Base-by-base conservation (phyloP, 2,113 vertebrate species). In the Salvelinus alpinus region DNA sequence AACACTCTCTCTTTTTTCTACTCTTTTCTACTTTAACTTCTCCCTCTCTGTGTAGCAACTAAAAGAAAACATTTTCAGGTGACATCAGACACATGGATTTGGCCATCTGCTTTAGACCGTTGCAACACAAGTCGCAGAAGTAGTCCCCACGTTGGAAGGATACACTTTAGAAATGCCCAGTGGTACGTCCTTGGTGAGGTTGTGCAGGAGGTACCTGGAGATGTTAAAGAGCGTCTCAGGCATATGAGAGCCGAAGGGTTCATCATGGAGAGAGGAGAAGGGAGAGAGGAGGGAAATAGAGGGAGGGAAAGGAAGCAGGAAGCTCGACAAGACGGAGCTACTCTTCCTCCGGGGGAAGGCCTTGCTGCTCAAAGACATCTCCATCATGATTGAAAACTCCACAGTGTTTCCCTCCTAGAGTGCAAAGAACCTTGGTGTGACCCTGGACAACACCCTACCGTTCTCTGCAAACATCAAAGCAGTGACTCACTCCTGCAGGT, bases 131-230 rank as follows among this genome's bases (percentile, higher is more conserved):
- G n/a, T 3, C 11, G 0, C 8, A 44, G 38, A 44, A 25, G 64
- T 11, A 8, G 38, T 11, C 38, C 8, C 38, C 38, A 11, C 38
- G 29, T 59, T 31, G 34, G 83, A 95, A 97, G 95, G 97, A 99
- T 99, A 99, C 98, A 99, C 96, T 95, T 99, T 99, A 67, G 96
- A 99, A 89, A 99, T 97, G 71, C 98, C 98, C 86, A 94, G 83
- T 71, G 96, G 96, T 82, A 92, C 92, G 77, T 97, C 94, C 90
- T 96, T 98, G 87, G 94, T 95, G 87, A 99, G 92, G 85, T 96
- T 98, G 92, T 99, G 97, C 84, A 99, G 92, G 67, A 99, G 94
- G 89, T 99, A 99, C 80, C 96, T 94, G 87, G 97, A 96, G 90
- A 98, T 96, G 91, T 98, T 99, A 94, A 99, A 99, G 82, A 99